Evolutionary conservation across 2,888 invertebrate genomes (phyloP), one percentile per base, ranked within the genome.

Genomic region (Conops quadrifasciatus): DNA sequence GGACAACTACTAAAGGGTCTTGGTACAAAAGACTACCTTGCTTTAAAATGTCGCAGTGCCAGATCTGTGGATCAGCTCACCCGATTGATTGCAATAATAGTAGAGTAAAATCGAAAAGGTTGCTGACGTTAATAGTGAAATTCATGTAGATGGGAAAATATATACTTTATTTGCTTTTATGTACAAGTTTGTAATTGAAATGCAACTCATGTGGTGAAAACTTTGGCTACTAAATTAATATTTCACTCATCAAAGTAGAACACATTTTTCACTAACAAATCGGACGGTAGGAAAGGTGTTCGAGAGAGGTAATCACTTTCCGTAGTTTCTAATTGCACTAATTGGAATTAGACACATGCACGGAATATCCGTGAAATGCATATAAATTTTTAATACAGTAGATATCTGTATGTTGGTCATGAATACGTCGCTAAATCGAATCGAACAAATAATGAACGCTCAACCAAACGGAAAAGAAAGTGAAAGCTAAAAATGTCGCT

Each of bases 351-450:
- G 58, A 26, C 24, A 43, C 28, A 19, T 56, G 53, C 21, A n/a
- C 30, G 51, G 51, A 51, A 51, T 24, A 24, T 66, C 5, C 58
- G 28, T 58, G 58, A 26, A 24, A 36, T 19, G 53, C 43, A 28
- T 30, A 53, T 15, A 24, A 53, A 66, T 21, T 5, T 43, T 36
- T 24, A 58, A 64, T 63, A 13, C 49, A n/a, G 16, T 30, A n/a
- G 3, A 56, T 24, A 26, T 53, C 26, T 66, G 15, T 53, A 66
- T 66, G 66, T 36, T 13, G 3, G 24, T 30, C 30, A 13, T 45
- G 24, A 63, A 64, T 36, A 15, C 28, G 1, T 58, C 21, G 49
- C 49, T 43, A 62, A 45, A 15, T 62, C 62, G 62, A 62, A 62
- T 4, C 13, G 43, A 19, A 45, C 16, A 28, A 49, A 49, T 49